Base-by-base conservation (phyloP, 2,888 invertebrate genomes). In the Rotaria magnacalcarata region DNA sequence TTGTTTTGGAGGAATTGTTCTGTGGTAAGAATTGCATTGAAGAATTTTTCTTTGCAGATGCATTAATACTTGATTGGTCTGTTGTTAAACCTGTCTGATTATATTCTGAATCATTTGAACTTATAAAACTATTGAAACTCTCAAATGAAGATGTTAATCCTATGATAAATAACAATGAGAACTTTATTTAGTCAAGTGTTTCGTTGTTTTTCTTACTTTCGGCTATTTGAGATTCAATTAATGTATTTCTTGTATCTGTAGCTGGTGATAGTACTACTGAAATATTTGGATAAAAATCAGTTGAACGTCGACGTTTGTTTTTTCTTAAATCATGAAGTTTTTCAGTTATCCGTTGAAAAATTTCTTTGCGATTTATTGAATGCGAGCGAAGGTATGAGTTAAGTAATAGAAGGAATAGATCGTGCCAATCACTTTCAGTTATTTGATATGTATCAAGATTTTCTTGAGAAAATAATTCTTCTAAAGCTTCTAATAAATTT, bases 81-180 rank as follows among this genome's bases (percentile, higher is more conserved):
- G 58, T 8, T n/a, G 58, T 60, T 4, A 60, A 1, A n/a, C n/a
- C n/a, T 60, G 11, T n/a, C n/a, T 2, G 8, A n/a, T n/a, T 60
- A n/a, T n/a, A 7, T n/a, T 60, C 58, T n/a, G 58, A 60, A n/a
- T 60, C 58, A 60, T 60, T 60, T 60, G 58, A 27, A 60, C 58
- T 60, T n/a, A n/a, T n/a, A n/a, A 1, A 10, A 60, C 24, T 60
- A 10, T 60, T 24, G n/a, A 60, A n/a, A 60, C 58, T 60, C 6
- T 60, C n/a, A 10, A 60, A 60, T 60, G 58, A n/a, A n/a, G 58
- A 60, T n/a, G n/a, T 24, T 60, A 60, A 60, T 24, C 58, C 58
- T 60, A n/a, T n/a, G 21, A 21, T 21, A 58, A 58, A 24, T n/a
- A 34, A 60, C n/a, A 11, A 60, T 0, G n/a, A 11, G n/a, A 60